Base-by-base conservation (phyloP, 2,888 invertebrate genomes). In the Cheilosia soror region DNA sequence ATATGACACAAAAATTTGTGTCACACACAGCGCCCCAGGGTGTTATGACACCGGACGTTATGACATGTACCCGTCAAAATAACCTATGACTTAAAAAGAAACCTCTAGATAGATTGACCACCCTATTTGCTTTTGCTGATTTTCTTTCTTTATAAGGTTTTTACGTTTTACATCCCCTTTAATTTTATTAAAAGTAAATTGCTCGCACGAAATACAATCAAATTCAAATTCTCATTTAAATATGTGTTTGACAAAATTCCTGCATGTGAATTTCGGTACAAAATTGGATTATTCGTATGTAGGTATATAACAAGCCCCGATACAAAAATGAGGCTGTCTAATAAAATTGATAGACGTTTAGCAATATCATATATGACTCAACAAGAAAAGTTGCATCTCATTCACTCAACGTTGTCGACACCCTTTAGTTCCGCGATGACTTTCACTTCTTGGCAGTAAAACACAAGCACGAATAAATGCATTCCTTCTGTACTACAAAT, bases 331-430 rank as follows among this genome's bases (percentile, higher is more conserved):
- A 53, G 51, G 27, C 58, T 80, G 80, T 84, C 84, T 80, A 76
- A 84, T 84, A 80, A 84, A 84, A 80, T 71, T 84, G 79, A 84
- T 84, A 20, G 20, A 84, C 65, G 40, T 80, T 80, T 69, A 57
- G 73, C 83, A 84, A 84, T 84, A 84, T 80, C 80, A 80, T 15
- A 66, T 40, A 65, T 84, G 84, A 84, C 55, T 76, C 75, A 55
- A 53, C 84, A 55, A 25, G 63, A 73, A 73, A 57, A 40, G 27
- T 33, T 40, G 62, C 62, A 11, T 37, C 60, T 68, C 53, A 51
- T 15, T 72, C 33, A 57, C 29, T 40, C 49, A n/a, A 47, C 44
- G 6, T 7, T 5, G 37, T 37, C 37, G 31, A 53, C 49, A 71
- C 69, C 72, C 69, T 55, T 69, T 63, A 62, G 47, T 72, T 82